Percentiles rank a stretch among this genome's conserved stretches.
Conservation (phyloP, 1,140 invertebrate species). For the Scaptomyza graminum region DNA sequence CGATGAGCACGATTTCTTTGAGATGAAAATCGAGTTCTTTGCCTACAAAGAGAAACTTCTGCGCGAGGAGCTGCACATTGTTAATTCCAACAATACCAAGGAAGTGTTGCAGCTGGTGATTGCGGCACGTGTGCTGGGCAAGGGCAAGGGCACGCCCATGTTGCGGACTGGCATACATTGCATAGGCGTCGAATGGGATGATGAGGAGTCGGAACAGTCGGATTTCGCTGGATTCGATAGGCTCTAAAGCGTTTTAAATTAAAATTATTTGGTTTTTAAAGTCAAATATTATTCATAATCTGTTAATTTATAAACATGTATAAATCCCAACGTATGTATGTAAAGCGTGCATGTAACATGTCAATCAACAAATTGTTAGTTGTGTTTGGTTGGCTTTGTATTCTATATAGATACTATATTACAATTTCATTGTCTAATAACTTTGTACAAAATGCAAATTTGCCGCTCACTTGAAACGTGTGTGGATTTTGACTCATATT, state of each 20-base stretch:
- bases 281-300: slow-evolving; percentile 39
- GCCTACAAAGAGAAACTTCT: slow-evolving; percentile 85
- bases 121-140: slow-evolving; percentile 84
- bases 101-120: slow-evolving; percentile 77
- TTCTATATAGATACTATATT: too few relatives aligned
- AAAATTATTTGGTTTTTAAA: slow-evolving; percentile 43
- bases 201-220: slow-evolving; percentile 83
- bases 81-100: slow-evolving; percentile 80
- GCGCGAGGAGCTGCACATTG: slow-evolving; percentile 84
- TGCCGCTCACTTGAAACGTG: neutral
- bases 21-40: slow-evolving; percentile 85
- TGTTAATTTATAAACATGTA: slow-evolving; percentile 47
- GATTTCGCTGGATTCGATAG: slow-evolving; percentile 69
- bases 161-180: slow-evolving; percentile 85
- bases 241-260: slow-evolving; percentile 38
- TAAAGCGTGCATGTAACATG: neutral
- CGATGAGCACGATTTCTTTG: slow-evolving; percentile 76
- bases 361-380: slow-evolving; percentile 1
- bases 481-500: neutral
- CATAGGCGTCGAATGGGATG: slow-evolving; percentile 83
- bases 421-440: neutral
- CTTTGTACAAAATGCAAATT: neutral
- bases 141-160: slow-evolving; percentile 85
- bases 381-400: neutral
- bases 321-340: neutral